Evolutionary conservation across 2,113 vertebrate species (phyloP).

Genomic region (Gymnogyps californianus): DNA sequence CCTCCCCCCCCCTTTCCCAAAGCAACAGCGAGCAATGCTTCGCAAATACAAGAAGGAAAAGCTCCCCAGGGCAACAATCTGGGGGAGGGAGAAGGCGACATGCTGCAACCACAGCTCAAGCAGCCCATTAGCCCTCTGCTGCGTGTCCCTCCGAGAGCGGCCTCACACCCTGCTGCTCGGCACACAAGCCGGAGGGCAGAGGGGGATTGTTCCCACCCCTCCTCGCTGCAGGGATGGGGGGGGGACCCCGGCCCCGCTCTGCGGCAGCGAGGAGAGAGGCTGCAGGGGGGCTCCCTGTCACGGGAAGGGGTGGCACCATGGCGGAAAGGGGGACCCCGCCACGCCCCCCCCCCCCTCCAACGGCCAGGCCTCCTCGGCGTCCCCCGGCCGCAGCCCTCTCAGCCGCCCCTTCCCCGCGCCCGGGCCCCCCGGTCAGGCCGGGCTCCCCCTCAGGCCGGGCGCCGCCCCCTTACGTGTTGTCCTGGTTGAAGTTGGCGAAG

Average conservation of each 20-base stretch:
- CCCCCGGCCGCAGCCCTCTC: not conserved
- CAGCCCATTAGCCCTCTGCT: not conserved
- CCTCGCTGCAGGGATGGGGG: too few species aligned
- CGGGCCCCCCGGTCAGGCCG: not conserved
- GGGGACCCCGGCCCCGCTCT: not conserved
- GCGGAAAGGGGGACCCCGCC: not conserved
- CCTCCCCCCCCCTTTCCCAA: not conserved
- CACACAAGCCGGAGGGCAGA: accelerated
- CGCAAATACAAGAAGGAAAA: not conserved
- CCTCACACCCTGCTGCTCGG: not conserved
- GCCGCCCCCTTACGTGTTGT: conserved; percentile 90
- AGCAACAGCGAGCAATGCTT: not conserved
- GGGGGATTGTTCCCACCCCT: accelerated
- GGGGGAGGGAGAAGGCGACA: accelerated
- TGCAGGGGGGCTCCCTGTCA: accelerated
- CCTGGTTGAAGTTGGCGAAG: conserved; percentile 99
- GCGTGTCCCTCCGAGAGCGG: not conserved
- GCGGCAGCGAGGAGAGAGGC: not conserved
- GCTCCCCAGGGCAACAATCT: not conserved
- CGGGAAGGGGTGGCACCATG: not conserved
- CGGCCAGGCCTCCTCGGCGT: not conserved
- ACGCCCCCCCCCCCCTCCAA: too few species aligned
- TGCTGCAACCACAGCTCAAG: accelerated
- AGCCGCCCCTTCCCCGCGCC: not conserved
- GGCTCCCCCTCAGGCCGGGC: not conserved